Conservation (phyloP, 2,888 invertebrate genomes). For the Leptothorax acervorum region DNA sequence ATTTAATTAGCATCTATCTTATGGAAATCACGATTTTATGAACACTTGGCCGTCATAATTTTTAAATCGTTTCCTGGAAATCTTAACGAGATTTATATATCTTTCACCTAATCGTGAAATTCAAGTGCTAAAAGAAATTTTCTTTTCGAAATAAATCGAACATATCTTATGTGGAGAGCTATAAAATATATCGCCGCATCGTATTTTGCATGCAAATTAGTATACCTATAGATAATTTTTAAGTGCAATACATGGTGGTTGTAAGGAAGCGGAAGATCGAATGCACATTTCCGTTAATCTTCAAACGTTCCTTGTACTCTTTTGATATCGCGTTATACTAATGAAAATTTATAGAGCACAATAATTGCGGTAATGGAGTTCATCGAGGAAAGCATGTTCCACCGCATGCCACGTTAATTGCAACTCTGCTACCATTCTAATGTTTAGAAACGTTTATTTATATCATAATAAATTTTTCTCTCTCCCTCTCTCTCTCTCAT, state of each 20-base stretch:
- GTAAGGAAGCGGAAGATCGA: conserved; percentile 16
- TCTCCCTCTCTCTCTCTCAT: not conserved
- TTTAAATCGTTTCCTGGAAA: conserved; percentile 4
- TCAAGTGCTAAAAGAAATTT: conserved; percentile 15
- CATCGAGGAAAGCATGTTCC: conserved; percentile 9
- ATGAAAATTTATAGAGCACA: conserved; percentile 45
- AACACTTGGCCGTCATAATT: not conserved
- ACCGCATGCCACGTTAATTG: conserved; percentile 12
- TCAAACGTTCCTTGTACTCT: not conserved
- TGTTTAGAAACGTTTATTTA: not conserved
- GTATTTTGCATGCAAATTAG: not conserved
- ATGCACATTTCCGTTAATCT: conserved; percentile 1
- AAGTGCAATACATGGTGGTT: not conserved
- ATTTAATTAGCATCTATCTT: conserved; percentile 23
- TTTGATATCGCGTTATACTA: not conserved
- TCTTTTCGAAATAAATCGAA: conserved; percentile 1
- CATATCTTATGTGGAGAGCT: not conserved
- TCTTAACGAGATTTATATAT: not conserved
- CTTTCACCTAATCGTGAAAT: not conserved
- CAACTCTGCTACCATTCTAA: not conserved
- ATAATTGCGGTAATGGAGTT: conserved; percentile 45
- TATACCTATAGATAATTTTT: not conserved
- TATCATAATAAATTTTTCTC: not conserved
- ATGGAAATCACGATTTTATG: conserved; percentile 2
- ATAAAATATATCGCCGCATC: not conserved